These are phyloP conservation scores for Catocala fraxini DNA, from an alignment of 2,888 invertebrate species.

Conservation along the genomic window DNA sequence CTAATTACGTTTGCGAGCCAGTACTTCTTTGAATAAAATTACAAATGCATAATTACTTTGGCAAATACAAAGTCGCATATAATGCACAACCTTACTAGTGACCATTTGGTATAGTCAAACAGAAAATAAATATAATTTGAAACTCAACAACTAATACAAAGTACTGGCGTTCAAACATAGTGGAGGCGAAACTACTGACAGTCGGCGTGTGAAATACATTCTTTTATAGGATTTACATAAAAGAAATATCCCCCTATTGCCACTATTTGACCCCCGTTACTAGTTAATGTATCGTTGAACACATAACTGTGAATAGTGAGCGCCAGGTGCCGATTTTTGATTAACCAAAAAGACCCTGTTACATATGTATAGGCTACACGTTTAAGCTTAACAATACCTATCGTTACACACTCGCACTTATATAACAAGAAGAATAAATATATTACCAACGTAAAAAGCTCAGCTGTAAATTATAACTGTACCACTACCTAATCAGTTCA, in stretches of 20 bases:
- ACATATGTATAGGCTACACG: conserved; percentile 59
- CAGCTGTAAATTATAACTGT: conserved; percentile 28
- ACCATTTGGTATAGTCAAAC: conserved; percentile 55
- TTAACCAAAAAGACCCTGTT: conserved; percentile 81
- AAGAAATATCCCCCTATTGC: conserved; percentile 69
- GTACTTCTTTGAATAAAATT: conserved; percentile 69
- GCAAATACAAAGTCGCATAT: conserved; percentile 68
- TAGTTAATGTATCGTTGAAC: conserved; percentile 56
- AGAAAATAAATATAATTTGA: conserved; percentile 66
- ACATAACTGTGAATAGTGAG: conserved; percentile 64
- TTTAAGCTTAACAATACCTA: conserved; percentile 60
- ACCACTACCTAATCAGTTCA: conserved; percentile 32
- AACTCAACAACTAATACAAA: conserved; percentile 59
- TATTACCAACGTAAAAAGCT: conserved; percentile 45
- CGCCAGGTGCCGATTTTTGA: conserved; percentile 72
- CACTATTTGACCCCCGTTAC: conserved; percentile 53
- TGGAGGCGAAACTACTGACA: conserved; percentile 55
- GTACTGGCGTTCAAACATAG: conserved; percentile 70
- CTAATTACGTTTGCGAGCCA: conserved; percentile 70
- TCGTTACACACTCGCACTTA: conserved; percentile 58
- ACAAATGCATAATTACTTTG: conserved; percentile 83
- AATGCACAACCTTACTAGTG: conserved; percentile 63
- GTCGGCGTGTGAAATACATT: conserved; percentile 66
- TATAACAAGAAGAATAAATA: conserved; percentile 46
- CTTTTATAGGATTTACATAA: conserved; percentile 73